Evolutionary conservation across 2,113 vertebrate genomes (phyloP).

Genomic region (Thermophis baileyi): DNA sequence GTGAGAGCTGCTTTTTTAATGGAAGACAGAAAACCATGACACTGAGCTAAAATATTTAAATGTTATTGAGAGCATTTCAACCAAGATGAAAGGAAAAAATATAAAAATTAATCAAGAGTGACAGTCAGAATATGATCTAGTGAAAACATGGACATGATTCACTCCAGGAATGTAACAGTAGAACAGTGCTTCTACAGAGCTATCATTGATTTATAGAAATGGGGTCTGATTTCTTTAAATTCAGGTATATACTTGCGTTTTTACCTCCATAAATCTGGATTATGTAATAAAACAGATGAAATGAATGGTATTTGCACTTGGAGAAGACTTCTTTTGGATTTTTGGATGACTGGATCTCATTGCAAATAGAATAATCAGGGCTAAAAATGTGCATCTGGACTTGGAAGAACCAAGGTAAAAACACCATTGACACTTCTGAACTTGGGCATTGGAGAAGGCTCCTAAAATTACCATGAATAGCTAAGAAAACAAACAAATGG

Average conservation of each 20-base stretch:
- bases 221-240: not conserved
- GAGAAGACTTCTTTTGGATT: not conserved
- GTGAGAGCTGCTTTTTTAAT: constrained; percentile 33
- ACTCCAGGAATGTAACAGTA: constrained; percentile 33
- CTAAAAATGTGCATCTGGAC: not conserved
- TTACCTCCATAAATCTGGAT: not conserved
- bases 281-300: not conserved
- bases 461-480: not conserved
- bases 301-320: not conserved
- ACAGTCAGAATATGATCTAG: constrained; percentile 50
- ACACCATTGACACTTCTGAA: not conserved
- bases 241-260: not conserved
- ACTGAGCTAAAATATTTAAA: constrained; percentile 50
- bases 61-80: constrained; percentile 53
- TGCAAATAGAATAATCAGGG: not conserved
- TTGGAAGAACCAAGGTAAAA: not conserved
- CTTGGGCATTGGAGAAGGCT: not conserved
- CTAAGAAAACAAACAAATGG: not conserved
- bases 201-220: not conserved
- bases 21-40: constrained; percentile 19
- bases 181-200: not conserved
- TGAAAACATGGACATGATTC: constrained; percentile 36
- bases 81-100: constrained; percentile 48
- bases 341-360: not conserved
- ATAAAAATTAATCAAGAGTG: constrained; percentile 42